These are phyloP conservation scores for Hydrophis major DNA, from an alignment of 2,797 vertebrate species.

Conservation along the genomic window DNA sequence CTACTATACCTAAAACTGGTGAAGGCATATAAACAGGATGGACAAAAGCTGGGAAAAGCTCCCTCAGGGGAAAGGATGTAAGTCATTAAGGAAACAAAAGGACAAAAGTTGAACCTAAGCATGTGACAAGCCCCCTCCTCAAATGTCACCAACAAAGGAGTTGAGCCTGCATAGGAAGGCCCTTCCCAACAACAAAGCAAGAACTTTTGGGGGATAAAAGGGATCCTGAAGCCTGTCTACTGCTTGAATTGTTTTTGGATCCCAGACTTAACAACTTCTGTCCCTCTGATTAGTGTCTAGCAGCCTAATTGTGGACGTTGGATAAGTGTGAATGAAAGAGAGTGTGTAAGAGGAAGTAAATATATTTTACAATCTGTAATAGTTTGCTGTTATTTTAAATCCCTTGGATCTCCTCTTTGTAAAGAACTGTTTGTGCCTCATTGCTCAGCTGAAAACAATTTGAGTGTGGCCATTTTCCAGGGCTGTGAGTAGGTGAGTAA, in stretches of 20 bases:
- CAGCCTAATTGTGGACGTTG: background rate
- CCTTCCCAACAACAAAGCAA: background rate
- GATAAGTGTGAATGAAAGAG: background rate
- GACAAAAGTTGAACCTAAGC: background rate
- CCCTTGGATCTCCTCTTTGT: background rate
- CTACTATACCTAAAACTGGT: background rate
- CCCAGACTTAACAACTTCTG: background rate
- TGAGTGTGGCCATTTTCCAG: background rate
- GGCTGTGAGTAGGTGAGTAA: background rate
- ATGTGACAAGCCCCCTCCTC: background rate
- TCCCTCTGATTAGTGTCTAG: background rate
- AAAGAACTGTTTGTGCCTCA: background rate
- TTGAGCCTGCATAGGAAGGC: background rate
- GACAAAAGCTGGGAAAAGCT: background rate
- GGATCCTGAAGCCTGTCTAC: background rate
- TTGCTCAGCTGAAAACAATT: background rate
- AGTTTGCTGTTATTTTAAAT: background rate
- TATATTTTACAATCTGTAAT: background rate
- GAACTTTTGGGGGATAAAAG: background rate
- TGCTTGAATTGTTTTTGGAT: background rate
- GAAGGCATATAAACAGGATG: background rate
- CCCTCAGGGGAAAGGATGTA: background rate
- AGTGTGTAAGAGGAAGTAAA: background rate
- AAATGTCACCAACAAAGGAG: background rate
- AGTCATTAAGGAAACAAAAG: background rate